Percentiles rank a stretch among this genome's conserved stretches.
Evolutionary conservation across 1,140 invertebrate genomes (phyloP).

Genomic region (Calephelis nemesis): DNA sequence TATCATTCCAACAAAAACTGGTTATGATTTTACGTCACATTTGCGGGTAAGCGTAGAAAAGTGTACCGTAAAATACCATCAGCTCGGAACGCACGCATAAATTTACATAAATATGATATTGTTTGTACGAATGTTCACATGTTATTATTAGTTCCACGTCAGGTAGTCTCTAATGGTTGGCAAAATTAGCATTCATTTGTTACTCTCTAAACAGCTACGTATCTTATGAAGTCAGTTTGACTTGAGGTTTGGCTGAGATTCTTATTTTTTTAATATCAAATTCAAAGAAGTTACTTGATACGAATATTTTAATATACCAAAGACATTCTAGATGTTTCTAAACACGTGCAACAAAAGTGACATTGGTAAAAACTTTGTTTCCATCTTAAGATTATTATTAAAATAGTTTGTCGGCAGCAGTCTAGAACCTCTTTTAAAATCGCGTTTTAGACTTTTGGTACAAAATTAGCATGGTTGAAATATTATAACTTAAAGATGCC

Average conservation of each 20-base stretch:
- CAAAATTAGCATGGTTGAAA: too few species aligned
- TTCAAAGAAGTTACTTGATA: background rate
- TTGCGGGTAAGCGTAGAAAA: background rate
- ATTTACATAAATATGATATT: conserved; percentile 13
- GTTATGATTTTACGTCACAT: background rate
- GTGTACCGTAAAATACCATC: conserved; percentile 8
- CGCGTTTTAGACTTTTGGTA: too few species aligned
- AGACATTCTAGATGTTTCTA: too few species aligned
- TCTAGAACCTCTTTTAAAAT: too few species aligned
- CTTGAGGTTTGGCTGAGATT: background rate
- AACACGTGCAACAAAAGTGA: too few species aligned
- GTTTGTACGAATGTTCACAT: conserved; percentile 14
- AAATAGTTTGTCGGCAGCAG: too few species aligned
- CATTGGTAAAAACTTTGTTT: too few species aligned
- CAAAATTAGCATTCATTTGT: conserved; percentile 11
- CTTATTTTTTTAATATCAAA: background rate
- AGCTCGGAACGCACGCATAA: background rate
- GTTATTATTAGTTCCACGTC: conserved; percentile 8
- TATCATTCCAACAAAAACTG: background rate
- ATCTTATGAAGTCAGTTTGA: background rate
- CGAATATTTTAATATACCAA: too few species aligned
- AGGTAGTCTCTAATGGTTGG: conserved; percentile 7
- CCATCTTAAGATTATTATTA: too few species aligned
- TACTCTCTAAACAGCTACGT: conserved; percentile 15
- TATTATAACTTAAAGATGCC: too few species aligned